Evolutionary conservation across 1,140 invertebrate genomes (phyloP), one percentile per base, ranked within the genome.

Genomic region (Babylonia areolata): DNA sequence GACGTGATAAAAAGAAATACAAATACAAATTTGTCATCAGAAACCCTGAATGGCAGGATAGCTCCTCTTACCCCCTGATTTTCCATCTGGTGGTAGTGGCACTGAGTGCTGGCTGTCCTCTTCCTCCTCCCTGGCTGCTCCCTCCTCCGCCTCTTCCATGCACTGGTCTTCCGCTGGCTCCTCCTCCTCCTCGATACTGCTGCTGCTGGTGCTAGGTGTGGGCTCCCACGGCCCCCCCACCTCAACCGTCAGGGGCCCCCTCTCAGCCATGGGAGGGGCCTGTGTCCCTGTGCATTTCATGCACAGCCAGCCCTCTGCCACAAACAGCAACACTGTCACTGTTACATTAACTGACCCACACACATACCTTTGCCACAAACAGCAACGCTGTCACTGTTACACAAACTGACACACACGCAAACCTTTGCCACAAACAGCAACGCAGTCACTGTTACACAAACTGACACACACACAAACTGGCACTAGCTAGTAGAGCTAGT

Each of bases 281-380:
- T 77, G 37, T 40, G 17, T 40, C 75, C 37, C 37, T 15, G 75
- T 77, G 54, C 81, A 82, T 37, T 39, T 40, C 35, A 69, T 69
- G 33, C 81, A 82, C 81, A 69, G 54, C 81, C 81, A 82, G 12
- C 40, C 81, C 33, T 82, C 81, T 82, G 54, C 37, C 35, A 64
- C 17, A 80, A 23, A 42, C 1, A 42, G 20, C 39, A 79, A 31
- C 39, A 23, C 46, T 12, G 28, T n/a, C 35, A 31, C n/a, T n/a
- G n/a, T n/a, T n/a, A n/a, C n/a, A n/a, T n/a, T n/a, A n/a, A n/a
- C n/a, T n/a, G n/a, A n/a, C n/a, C n/a, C 81, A 82, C 81, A 69
- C 33, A 54, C 81, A 82, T 1, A 28, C 81, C 33, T 82, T 54
- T 82, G 54, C 37, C 35, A 64, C 17, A 80, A 23, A 42, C 1